Percentiles rank a stretch among this genome's conserved stretches.
These are phyloP conservation scores for Pseudopleuronectes americanus DNA, from an alignment of 2,797 vertebrate genomes.

Conservation along the genomic window DNA sequence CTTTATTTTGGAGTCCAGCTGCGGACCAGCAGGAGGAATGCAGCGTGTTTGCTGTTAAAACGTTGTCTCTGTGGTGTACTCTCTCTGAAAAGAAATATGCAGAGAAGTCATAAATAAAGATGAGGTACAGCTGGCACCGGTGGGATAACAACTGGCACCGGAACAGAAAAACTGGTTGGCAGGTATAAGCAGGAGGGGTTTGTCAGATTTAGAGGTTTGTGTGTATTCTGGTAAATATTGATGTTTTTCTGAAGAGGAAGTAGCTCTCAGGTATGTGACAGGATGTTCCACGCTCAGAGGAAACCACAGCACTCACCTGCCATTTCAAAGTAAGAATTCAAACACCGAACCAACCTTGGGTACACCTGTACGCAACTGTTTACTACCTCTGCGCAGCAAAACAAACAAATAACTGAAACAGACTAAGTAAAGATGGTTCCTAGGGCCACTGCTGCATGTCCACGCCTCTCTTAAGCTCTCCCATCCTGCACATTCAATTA, in stretches of 20 bases:
- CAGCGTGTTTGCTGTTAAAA: slow-evolving; percentile 67
- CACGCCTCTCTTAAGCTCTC: background rate
- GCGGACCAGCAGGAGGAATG: slow-evolving; percentile 66
- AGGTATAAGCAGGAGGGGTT: slow-evolving; percentile 9
- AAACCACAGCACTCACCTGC: slow-evolving; percentile 66
- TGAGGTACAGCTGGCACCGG: slow-evolving; percentile 71
- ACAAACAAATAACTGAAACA: slow-evolving; percentile 26
- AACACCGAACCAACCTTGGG: slow-evolving; percentile 17
- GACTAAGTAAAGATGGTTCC: slow-evolving; percentile 8
- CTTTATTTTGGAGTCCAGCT: slow-evolving; percentile 82
- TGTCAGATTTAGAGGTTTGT: slow-evolving; percentile 53
- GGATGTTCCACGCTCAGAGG: slow-evolving; percentile 62
- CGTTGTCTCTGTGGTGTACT: slow-evolving; percentile 64
- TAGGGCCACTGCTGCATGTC: background rate
- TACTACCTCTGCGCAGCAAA: slow-evolving; percentile 16
- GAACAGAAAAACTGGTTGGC: slow-evolving; percentile 60
- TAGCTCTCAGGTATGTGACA: slow-evolving; percentile 67
- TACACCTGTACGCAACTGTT: slow-evolving; percentile 44
- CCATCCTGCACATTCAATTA: background rate
- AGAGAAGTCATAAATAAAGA: slow-evolving; percentile 79
- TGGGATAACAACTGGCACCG: slow-evolving; percentile 65
- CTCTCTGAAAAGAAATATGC: slow-evolving; percentile 70
- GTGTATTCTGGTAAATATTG: slow-evolving; percentile 80
- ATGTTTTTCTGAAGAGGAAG: slow-evolving; percentile 80
- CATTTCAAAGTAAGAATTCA: slow-evolving; percentile 50